These are phyloP conservation scores for Phrynocephalus guinanensis DNA, from an alignment of 2,797 vertebrate genomes.

Conservation along the genomic window DNA sequence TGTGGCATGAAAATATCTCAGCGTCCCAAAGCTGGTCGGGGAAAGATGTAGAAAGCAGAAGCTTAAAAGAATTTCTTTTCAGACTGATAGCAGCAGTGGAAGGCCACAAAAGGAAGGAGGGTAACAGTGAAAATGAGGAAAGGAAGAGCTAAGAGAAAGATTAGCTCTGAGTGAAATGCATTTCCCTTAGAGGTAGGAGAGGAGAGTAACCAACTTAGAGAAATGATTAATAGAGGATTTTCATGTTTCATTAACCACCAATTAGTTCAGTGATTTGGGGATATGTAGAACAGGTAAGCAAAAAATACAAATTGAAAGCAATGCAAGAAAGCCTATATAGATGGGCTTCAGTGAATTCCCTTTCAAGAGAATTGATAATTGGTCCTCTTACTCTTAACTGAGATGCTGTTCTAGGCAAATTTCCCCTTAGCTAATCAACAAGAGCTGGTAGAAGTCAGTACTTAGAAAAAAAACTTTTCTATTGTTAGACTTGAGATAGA, in stretches of 20 bases:
- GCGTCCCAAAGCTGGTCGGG: neutral
- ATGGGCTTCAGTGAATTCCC: neutral
- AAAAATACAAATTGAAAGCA: neutral
- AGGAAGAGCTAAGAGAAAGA: slow-evolving; percentile 27
- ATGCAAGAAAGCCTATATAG: neutral
- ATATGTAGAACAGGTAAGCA: neutral
- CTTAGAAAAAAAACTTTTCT: neutral
- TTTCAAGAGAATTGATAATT: neutral
- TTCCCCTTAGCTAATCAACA: neutral
- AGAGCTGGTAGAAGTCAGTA: neutral
- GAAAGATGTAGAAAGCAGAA: slow-evolving; percentile 40
- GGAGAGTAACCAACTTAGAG: slow-evolving; percentile 27
- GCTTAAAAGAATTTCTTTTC: slow-evolving; percentile 42
- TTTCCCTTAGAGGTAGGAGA: slow-evolving; percentile 33
- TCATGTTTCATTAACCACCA: neutral
- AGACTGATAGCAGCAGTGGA: slow-evolving; percentile 24
- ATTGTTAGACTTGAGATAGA: neutral
- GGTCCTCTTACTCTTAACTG: too few relatives aligned
- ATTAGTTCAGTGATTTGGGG: neutral
- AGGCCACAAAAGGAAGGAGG: slow-evolving; percentile 22
- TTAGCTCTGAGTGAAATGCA: slow-evolving; percentile 40
- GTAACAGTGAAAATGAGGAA: slow-evolving; percentile 49
- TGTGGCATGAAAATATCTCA: slow-evolving; percentile 43
- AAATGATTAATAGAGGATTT: slow-evolving; percentile 13
- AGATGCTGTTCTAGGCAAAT: neutral